phyloP scores from a whole-genome alignment of 2,797 vertebrate species.

The Toxotes lorentzi region DNA sequence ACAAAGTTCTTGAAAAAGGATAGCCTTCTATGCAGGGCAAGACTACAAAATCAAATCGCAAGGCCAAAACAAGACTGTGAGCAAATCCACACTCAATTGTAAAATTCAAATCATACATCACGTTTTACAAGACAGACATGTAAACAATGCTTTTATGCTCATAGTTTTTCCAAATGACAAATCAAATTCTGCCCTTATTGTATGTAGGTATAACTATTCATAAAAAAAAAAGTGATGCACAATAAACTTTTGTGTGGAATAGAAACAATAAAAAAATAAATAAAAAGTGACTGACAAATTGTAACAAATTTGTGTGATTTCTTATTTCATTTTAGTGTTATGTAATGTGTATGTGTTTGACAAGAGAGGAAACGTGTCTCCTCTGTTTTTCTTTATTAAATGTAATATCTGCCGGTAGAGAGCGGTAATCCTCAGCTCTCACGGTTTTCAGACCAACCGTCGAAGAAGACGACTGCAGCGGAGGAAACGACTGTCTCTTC shows the following conservation, averaged over 20 bases:
- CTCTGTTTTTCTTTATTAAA: background rate
- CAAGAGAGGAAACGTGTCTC: background rate
- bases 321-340: background rate
- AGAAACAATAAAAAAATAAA: constrained; percentile 22
- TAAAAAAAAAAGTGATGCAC: background rate
- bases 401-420: constrained; percentile 22
- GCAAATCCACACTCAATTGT: background rate
- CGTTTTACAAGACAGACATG: constrained; percentile 3
- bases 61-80: constrained; percentile 12
- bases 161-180: background rate
- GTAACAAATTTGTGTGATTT: constrained; percentile 11
- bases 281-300: constrained; percentile 16
- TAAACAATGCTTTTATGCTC: background rate
- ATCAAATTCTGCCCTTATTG: background rate
- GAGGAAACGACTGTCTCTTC: constrained; percentile 53
- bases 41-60: background rate
- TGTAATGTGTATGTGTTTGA: background rate
- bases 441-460: no score
- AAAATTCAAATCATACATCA: background rate
- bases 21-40: background rate
- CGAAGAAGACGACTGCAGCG: constrained; percentile 57
- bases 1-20: background rate
- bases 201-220: constrained; percentile 7
- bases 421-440: constrained; percentile 15
- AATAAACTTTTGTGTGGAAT: constrained; percentile 26